A percentile compares a stretch with the other conserved stretches of the same genome.
Evolutionary conservation across 2,113 vertebrate genomes (phyloP).

Genomic region (Urocolius indicus): DNA sequence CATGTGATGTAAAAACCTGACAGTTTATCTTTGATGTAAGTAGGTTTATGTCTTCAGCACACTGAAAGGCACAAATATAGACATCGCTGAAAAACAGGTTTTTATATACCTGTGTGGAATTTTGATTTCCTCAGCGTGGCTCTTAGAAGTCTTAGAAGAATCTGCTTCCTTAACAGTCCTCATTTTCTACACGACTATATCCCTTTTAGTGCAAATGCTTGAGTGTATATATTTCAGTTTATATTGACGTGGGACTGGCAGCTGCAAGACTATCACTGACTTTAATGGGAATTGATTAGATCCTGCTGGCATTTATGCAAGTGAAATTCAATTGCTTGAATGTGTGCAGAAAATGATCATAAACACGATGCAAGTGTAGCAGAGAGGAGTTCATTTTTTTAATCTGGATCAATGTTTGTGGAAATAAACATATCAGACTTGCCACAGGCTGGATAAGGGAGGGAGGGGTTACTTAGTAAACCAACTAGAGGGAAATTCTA

Average conservation of each 20-base stretch:
- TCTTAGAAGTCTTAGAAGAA: neutral
- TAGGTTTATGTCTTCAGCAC: neutral
- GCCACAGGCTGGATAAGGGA: neutral
- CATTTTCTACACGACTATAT: neutral
- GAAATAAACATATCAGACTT: neutral
- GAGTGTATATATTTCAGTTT: neutral
- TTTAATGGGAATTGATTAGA: slow-evolving; percentile 60
- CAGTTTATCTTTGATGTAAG: neutral
- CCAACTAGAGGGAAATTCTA: neutral
- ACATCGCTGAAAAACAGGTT: neutral
- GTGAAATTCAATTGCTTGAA: slow-evolving; percentile 42
- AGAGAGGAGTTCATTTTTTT: slow-evolving; percentile 10
- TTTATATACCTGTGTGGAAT: neutral
- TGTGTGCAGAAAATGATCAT: slow-evolving; percentile 32
- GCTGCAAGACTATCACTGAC: slow-evolving; percentile 16
- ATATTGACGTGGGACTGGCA: neutral
- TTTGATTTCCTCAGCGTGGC: neutral
- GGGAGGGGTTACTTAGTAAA: neutral
- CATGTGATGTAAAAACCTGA: neutral
- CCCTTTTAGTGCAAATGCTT: neutral
- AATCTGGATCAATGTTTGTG: neutral
- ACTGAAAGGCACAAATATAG: neutral
- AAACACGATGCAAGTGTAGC: slow-evolving; percentile 9
- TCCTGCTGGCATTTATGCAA: slow-evolving; percentile 7
- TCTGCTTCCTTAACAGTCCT: neutral